phyloP scores from a whole-genome alignment of 1,140 invertebrate genomes.

The Drosophila trapezifrons region DNA sequence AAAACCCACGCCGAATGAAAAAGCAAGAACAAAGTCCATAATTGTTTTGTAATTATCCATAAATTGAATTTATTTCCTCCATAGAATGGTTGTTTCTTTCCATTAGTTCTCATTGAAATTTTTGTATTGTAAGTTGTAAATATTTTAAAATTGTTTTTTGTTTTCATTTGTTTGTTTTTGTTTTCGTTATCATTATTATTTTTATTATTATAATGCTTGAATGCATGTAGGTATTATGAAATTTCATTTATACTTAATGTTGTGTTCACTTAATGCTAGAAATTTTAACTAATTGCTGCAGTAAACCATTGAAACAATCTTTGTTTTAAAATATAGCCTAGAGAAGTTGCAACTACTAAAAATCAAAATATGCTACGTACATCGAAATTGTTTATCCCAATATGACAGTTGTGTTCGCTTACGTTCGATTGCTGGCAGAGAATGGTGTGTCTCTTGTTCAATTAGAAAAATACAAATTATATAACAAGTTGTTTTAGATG shows the following conservation, averaged over 20 bases:
- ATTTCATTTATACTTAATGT: conserved; percentile 69
- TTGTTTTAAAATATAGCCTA: conserved; percentile 69
- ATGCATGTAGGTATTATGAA: conserved; percentile 55
- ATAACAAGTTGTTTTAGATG: conserved; percentile 65
- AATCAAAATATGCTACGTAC: conserved; percentile 73
- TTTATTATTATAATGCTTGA: conserved; percentile 47
- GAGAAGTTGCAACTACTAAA: conserved; percentile 76
- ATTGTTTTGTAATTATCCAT: conserved; percentile 71
- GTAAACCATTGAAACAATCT: conserved; percentile 77
- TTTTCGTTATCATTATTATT: conserved; percentile 21
- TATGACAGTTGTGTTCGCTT: conserved; percentile 81
- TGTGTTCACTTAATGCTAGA: conserved; percentile 67
- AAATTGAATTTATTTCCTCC: conserved; percentile 82
- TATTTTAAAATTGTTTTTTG: conserved; percentile 71
- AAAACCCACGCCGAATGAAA: not conserved
- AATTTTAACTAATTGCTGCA: conserved; percentile 79
- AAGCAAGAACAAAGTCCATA: conserved; percentile 1
- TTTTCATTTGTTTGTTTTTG: conserved; percentile 53
- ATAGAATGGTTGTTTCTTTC: conserved; percentile 66
- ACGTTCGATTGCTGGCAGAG: conserved; percentile 67
- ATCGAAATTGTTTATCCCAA: conserved; percentile 76
- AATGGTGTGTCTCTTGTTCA: conserved; percentile 36
- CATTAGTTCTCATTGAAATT: conserved; percentile 78
- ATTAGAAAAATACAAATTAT: conserved; percentile 70
- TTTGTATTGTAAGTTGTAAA: conserved; percentile 79